These are phyloP conservation scores for Lapara coniferarum DNA, from an alignment of 2,888 invertebrate species.

Conservation along the genomic window DNA sequence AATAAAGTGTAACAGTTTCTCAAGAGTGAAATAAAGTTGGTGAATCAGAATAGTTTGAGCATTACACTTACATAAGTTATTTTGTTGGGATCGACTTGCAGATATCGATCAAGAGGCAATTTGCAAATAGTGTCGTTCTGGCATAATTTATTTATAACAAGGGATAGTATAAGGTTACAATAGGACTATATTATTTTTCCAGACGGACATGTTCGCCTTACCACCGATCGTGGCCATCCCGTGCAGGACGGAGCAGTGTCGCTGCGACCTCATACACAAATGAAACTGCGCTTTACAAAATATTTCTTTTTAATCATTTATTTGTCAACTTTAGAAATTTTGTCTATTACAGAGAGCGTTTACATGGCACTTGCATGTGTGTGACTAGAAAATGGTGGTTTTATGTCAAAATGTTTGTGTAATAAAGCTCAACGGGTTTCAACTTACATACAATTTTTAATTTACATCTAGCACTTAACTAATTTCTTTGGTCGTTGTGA, in stretches of 20 bases:
- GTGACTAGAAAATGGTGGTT: conserved; percentile 70
- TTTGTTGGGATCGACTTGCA: no score
- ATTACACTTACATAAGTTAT: no score
- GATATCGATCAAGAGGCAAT: no score
- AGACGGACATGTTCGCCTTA: conserved; percentile 42
- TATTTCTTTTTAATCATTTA: conserved; percentile 51
- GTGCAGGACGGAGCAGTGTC: conserved; percentile 44
- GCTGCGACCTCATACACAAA: conserved; percentile 51
- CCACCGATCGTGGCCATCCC: conserved; percentile 49
- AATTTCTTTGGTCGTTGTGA: conserved; percentile 78
- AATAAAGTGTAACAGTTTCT: no score
- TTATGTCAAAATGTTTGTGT: conserved; percentile 46
- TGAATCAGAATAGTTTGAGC: no score
- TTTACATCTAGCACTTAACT: conserved; percentile 49
- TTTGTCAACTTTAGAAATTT: conserved; percentile 47
- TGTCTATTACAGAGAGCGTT: conserved; percentile 56
- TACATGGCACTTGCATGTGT: conserved; percentile 67
- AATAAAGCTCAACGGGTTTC: conserved; percentile 44
- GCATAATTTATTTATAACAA: no score
- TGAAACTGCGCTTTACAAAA: conserved; percentile 57
- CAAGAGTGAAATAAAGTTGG: no score
- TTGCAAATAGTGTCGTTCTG: no score
- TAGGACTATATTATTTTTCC: conserved; percentile 28
- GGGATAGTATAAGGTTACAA: no score
- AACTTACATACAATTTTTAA: conserved; percentile 43